These are phyloP conservation scores for Gallinago solitaria DNA, from an alignment of 2,797 vertebrate genomes.

Conservation along the genomic window DNA sequence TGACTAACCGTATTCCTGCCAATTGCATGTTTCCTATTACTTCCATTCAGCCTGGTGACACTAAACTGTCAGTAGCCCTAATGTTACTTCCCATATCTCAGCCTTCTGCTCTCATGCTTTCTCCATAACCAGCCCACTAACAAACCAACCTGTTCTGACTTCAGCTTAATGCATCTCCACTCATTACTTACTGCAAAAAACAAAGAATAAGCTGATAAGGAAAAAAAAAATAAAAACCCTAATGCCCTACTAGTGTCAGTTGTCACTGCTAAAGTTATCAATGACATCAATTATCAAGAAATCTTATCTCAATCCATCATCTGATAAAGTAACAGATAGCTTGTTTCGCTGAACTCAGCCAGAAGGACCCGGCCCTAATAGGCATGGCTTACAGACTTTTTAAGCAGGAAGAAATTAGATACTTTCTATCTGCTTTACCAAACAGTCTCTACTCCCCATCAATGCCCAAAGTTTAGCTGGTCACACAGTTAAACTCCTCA, in stretches of 20 bases:
- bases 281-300: neutral
- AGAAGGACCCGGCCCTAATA: neutral
- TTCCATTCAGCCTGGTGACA: neutral
- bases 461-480: neutral
- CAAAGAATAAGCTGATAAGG: neutral
- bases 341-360: neutral
- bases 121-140: neutral
- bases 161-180: neutral
- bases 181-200: neutral
- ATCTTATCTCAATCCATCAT: neutral
- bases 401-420: neutral
- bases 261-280: neutral
- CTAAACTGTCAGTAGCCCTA: neutral
- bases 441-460: neutral
- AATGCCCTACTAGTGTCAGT: neutral
- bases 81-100: neutral
- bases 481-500: neutral
- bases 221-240: neutral
- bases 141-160: neutral
- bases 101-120: neutral
- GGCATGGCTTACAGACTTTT: neutral
- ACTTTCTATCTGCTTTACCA: neutral
- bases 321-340: neutral
- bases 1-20: neutral
- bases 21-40: neutral